Evolutionary conservation across 2,113 vertebrate genomes (phyloP).

Genomic region (Hipposideros armiger): DNA sequence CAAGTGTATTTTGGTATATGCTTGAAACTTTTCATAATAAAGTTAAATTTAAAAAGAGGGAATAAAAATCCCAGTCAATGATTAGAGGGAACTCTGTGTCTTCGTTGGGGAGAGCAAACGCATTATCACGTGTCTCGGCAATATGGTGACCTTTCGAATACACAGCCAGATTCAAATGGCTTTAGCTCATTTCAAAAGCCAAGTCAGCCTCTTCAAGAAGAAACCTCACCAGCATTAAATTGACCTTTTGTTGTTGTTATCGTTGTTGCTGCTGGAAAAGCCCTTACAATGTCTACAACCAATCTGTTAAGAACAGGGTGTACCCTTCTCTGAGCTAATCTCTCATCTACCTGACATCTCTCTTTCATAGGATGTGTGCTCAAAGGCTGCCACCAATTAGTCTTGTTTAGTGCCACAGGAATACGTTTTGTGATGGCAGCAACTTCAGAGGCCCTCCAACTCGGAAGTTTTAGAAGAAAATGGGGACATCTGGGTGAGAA

Average conservation of each 20-base stretch:
- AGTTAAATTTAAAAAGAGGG: constrained; percentile 10
- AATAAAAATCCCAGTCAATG: neutral
- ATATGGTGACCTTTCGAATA: neutral
- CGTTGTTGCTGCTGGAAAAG: neutral
- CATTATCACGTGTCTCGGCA: neutral
- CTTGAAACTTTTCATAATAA: constrained; percentile 27
- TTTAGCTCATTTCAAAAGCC: neutral
- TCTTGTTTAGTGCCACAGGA: neutral
- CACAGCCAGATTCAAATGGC: neutral
- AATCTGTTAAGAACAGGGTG: neutral
- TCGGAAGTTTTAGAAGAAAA: constrained; percentile 43
- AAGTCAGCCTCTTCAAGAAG: constrained; percentile 31
- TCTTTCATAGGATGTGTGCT: neutral
- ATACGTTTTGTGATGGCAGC: neutral
- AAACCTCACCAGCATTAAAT: neutral
- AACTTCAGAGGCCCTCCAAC: constrained; percentile 1
- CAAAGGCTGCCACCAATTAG: neutral
- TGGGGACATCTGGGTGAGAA: neutral
- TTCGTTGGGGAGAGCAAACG: neutral
- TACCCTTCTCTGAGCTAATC: neutral
- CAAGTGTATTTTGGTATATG: neutral
- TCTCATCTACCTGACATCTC: neutral
- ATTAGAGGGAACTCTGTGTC: neutral
- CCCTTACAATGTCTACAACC: neutral
- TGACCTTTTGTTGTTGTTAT: constrained; percentile 10